Evolutionary conservation across 2,113 vertebrate genomes (phyloP).

Genomic region (Centropus unirufus): DNA sequence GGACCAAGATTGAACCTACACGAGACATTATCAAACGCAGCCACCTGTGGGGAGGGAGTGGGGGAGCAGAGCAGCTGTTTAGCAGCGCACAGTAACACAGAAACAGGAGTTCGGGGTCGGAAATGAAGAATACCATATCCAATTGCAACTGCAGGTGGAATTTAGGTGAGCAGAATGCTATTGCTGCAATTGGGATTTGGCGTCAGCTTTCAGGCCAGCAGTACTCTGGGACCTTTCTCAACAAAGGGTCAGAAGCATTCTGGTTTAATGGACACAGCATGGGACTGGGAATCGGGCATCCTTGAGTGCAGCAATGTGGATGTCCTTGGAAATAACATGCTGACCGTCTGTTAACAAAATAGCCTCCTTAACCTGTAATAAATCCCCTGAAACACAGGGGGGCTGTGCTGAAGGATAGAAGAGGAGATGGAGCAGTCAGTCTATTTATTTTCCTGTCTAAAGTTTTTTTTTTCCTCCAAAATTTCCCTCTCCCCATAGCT

Average conservation of each 20-base stretch:
- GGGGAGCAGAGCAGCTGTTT: conserved; percentile 46
- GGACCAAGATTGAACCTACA: conserved; percentile 57
- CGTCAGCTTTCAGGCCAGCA: conserved; percentile 42
- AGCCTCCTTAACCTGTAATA: conserved; percentile 24
- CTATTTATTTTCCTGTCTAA: conserved; percentile 15
- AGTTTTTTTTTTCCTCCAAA: not conserved
- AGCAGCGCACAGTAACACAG: not conserved
- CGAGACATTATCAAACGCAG: conserved; percentile 47
- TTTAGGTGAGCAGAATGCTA: conserved; percentile 53
- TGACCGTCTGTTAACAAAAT: conserved; percentile 40
- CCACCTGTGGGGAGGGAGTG: conserved; percentile 55
- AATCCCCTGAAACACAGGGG: not conserved
- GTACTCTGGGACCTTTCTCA: conserved; percentile 31
- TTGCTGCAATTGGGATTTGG: conserved; percentile 31
- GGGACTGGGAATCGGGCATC: conserved; percentile 41
- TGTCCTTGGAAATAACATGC: conserved; percentile 36
- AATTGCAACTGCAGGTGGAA: conserved; percentile 70
- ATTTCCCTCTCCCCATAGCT: not conserved
- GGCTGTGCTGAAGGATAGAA: not conserved
- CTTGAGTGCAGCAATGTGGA: not conserved
- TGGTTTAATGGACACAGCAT: conserved; percentile 55
- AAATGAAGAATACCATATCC: conserved; percentile 64
- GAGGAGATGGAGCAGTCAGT: not conserved
- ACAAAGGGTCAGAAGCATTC: conserved; percentile 40
- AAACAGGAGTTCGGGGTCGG: conserved; percentile 34